phyloP scores from a whole-genome alignment of 2,888 invertebrate species.

The Tridacna crocea region DNA sequence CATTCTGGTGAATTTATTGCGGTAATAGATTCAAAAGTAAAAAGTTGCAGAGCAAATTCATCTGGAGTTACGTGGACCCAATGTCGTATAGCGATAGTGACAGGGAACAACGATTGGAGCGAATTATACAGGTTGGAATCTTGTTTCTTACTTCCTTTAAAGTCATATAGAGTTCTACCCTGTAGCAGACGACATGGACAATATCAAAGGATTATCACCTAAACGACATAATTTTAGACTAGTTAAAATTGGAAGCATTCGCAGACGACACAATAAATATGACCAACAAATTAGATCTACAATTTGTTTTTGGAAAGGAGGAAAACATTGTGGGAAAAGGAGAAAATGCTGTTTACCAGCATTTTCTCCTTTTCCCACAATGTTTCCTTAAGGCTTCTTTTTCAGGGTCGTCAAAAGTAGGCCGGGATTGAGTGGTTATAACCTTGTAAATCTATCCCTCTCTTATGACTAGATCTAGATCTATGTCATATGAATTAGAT shows the following conservation, averaged over 20 bases:
- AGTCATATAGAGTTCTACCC: not conserved
- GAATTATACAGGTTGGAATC: conserved; percentile 77
- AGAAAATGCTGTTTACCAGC: not conserved
- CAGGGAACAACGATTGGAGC: conserved; percentile 78
- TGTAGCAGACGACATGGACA: not conserved
- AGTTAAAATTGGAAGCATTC: no score
- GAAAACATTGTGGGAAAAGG: not conserved
- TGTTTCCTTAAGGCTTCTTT: no score
- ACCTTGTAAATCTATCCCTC: no score
- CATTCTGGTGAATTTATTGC: not conserved
- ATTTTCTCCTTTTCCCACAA: not conserved
- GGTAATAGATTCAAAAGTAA: not conserved
- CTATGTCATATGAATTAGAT: no score
- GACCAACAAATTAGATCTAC: no score
- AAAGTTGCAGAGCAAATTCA: not conserved
- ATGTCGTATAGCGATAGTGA: conserved; percentile 72
- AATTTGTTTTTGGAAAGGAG: no score
- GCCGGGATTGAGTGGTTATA: no score
- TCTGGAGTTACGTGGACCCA: conserved; percentile 12
- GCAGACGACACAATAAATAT: no score
- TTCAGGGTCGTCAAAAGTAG: no score
- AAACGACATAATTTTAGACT: no score
- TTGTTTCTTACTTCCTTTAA: conserved; percentile 7
- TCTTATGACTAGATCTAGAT: no score
- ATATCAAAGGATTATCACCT: not conserved